Evolutionary conservation across 2,113 vertebrate genomes (phyloP).

Genomic region (Tragulus kanchil): DNA sequence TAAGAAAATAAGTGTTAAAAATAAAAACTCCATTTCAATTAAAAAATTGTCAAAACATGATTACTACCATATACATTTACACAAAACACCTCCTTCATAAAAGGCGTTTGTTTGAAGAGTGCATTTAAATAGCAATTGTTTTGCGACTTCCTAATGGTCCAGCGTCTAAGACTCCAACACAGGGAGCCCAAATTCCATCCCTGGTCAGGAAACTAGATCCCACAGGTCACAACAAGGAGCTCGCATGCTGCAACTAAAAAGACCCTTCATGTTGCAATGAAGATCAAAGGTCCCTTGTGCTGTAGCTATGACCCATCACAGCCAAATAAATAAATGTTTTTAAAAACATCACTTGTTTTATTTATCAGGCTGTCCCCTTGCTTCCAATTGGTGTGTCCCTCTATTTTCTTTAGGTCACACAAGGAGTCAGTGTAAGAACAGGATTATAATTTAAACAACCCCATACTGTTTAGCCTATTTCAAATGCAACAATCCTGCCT

Average conservation of each 20-base stretch:
- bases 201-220: not conserved
- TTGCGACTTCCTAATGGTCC: not conserved
- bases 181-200: not conserved
- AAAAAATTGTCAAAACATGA: constrained; percentile 16
- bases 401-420: constrained; percentile 21
- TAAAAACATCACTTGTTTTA: not conserved
- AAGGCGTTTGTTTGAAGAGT: not conserved
- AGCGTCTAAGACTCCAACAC: not conserved
- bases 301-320: not conserved
- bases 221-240: not conserved
- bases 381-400: not conserved
- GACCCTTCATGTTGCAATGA: not conserved
- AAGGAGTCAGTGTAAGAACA: not conserved
- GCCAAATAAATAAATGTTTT: not conserved
- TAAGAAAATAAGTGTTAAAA: constrained; percentile 38
- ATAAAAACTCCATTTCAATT: not conserved
- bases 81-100: not conserved
- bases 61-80: not conserved
- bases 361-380: not conserved
- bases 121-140: not conserved
- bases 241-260: not conserved
- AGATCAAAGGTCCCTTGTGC: not conserved
- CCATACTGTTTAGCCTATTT: not conserved
- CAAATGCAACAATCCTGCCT: not conserved
- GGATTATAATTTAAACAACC: not conserved